Evolutionary conservation across 2,888 invertebrate species (phyloP), one percentile per base, ranked within the genome.

Genomic region (Nipponacmea schrenckii): DNA sequence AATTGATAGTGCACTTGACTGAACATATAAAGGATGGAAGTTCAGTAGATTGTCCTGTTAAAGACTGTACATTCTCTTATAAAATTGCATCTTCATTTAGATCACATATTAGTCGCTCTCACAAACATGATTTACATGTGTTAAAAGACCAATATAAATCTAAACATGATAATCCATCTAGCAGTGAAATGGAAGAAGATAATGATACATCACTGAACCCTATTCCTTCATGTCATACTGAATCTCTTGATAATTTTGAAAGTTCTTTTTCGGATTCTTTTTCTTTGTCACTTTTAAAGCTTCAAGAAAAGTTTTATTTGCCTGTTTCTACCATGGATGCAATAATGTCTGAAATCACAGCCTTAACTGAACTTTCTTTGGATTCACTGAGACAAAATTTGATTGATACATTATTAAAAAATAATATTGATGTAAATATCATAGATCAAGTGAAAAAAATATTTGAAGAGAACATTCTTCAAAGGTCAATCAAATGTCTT

Each of bases 71-170:
- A 20, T 17, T 15, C n/a, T 56, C 56, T 56, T 56, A 56, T 12
- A 10, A 17, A 8, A 20, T 56, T 56, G 56, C 56, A 56, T 56
- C 20, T 20, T 56, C 56, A 20, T 56, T 56, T 24, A 56, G 20
- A 56, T 56, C 56, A 56, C 56, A 56, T 56, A 56, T 20, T 24
- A 56, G 56, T 56, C 56, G 56, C n/a, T 56, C 56, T 56, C 56
- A 56, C 24, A 56, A 24, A 56, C 56, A 20, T 24, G 24, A 56
- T 20, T 56, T 20, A 56, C 1, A 56, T 56, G 56, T 56, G 2
- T 17, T 56, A 24, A 56, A 56, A 56, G 56, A 56, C 24, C 20
- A 56, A 56, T 56, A 56, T 56, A 20, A 20, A 20, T 56, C 56
- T 20, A n/a, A n/a, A 56, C 20, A 56, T 56, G 56, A 56, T 56